Evolutionary conservation across 1,140 invertebrate genomes (phyloP), one percentile per base, ranked within the genome.

Genomic region (Sycophila sp.): DNA sequence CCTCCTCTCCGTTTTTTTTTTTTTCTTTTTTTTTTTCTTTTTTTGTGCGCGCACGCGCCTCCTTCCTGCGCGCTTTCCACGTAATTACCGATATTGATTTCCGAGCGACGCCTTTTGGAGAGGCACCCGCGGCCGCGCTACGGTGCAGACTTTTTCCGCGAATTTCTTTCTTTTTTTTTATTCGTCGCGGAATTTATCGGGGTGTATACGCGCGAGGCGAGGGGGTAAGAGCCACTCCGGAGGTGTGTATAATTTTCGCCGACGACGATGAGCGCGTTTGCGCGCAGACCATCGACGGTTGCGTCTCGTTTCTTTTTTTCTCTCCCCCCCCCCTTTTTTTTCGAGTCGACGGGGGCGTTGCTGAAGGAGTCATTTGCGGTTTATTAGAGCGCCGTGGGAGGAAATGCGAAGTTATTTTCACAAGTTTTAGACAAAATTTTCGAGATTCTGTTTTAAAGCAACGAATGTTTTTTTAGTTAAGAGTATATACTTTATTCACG

Each of bases 61-160:
- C 42, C 42, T 47, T 47, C 19, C 42, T 47, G 11, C 13, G 24
- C 30, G n/a, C 53, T 59, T 58, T 40, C 26, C 36, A 42, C 62
- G 45, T 49, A 71, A 71, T 71, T 65, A 64, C 62, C 42, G 42
- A 64, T 71, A 65, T 71, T 59, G 53, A 65, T 69, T 69, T 51
- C 22, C 26, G 56, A 24, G 42, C 49, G 17, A 15, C 47, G 22
- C 32, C 22, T 22, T 34, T 55, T 55, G 30, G 32, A 64, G 59
- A 24, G n/a, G 10, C 11, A 19, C 19, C 24, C n/a, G 8, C 42
- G 28, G 11, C 6, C 42, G 17, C 17, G 11, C 26, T 6, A 11
- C 22, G 47, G 24, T 19, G 22, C 8, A 38, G 17, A 45, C 32
- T 67, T 67, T 59, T 42, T 19, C 38, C 26, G 17, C 17, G 40